Evolutionary conservation across 2,113 vertebrate species (phyloP).

Genomic region (Pterocles burchelli): DNA sequence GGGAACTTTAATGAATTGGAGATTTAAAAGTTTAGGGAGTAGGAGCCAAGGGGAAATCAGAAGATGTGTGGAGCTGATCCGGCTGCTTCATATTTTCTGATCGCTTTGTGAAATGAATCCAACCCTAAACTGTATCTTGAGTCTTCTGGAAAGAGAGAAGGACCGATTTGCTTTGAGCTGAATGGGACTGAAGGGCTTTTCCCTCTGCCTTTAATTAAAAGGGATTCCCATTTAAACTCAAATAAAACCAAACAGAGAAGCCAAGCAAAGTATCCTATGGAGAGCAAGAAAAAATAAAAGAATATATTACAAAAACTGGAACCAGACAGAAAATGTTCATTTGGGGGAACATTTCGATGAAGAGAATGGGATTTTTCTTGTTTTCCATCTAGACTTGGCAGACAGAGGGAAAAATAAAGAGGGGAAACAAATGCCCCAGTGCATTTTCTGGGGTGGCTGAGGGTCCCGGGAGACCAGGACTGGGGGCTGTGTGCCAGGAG

Average conservation of each 20-base stretch:
- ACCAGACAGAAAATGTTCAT: not conserved
- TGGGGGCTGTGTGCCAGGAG: not conserved
- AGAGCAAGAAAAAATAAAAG: not conserved
- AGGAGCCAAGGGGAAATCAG: not conserved
- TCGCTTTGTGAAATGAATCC: not conserved
- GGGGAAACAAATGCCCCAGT: not conserved
- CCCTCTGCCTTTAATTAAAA: slow-evolving; percentile 44
- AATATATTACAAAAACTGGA: not conserved
- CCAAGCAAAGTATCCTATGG: not conserved
- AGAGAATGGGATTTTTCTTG: not conserved
- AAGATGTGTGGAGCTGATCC: not conserved
- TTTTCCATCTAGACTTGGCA: not conserved
- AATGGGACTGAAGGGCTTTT: slow-evolving; percentile 42
- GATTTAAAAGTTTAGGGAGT: not conserved
- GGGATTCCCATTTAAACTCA: not conserved
- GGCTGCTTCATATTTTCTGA: not conserved
- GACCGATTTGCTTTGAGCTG: slow-evolving; percentile 17
- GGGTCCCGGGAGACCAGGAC: not conserved
- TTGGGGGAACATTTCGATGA: not conserved
- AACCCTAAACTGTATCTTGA: slow-evolving; percentile 3
- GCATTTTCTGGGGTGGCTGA: not conserved
- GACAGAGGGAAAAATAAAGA: not conserved
- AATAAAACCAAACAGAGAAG: not conserved
- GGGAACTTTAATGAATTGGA: not conserved
- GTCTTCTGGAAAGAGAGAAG: not conserved